Conservation (phyloP, 2,113 vertebrate genomes). For the Petrocephalus microphthalmus region DNA sequence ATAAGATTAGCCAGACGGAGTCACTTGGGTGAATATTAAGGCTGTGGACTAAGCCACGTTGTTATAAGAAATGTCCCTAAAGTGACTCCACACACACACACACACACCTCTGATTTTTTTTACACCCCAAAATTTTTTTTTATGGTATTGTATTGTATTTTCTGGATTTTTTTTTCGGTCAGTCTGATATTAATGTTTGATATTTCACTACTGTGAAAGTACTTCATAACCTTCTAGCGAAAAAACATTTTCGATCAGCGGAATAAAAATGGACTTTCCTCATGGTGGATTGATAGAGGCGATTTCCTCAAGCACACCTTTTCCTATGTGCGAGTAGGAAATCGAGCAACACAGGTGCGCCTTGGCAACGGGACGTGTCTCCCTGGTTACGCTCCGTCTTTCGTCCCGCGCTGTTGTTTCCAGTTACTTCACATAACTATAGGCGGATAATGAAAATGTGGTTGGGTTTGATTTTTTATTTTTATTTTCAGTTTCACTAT, state of each 20-base stretch:
- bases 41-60: background rate
- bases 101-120: background rate
- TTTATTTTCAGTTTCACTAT: background rate
- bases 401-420: background rate
- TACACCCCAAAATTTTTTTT: background rate
- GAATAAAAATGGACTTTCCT: background rate
- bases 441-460: background rate
- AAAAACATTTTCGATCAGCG: background rate
- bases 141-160: background rate
- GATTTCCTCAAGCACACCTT: background rate
- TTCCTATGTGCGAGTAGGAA: background rate
- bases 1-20: background rate
- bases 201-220: background rate
- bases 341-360: background rate
- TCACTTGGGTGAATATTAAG: background rate
- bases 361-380: conserved; percentile 45
- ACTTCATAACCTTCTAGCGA: background rate
- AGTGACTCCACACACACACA: too few species aligned
- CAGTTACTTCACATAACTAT: background rate
- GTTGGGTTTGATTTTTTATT: background rate
- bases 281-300: background rate
- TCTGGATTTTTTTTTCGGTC: background rate
- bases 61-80: background rate
- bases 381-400: background rate
- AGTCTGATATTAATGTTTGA: background rate